Conservation (phyloP, 2,888 invertebrate species). For the Synergus japonicus region DNA sequence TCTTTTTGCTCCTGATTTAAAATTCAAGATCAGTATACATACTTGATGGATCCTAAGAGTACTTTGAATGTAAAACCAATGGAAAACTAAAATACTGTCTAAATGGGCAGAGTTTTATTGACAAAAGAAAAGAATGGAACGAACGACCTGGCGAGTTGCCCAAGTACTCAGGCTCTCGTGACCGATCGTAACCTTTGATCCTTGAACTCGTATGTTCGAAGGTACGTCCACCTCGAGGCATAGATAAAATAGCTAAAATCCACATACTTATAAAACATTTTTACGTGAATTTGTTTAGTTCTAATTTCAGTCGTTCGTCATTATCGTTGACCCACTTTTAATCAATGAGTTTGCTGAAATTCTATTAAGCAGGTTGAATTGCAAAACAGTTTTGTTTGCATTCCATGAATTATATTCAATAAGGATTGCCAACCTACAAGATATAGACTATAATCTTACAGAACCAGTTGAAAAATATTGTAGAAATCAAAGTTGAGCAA, state of each 20-base stretch:
- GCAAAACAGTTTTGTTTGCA: neutral
- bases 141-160: slow-evolving; percentile 5
- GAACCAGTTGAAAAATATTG: neutral
- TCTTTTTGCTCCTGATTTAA: neutral
- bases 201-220: slow-evolving; percentile 19
- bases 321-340: neutral
- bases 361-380: neutral
- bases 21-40: neutral
- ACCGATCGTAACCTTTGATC: slow-evolving; percentile 46
- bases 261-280: neutral
- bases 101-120: slow-evolving; percentile 8
- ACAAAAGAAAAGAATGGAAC: neutral
- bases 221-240: slow-evolving; percentile 24
- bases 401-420: neutral
- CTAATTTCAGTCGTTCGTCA: neutral
- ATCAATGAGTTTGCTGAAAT: neutral
- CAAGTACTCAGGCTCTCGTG: slow-evolving; percentile 48
- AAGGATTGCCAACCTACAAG: neutral
- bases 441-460: neutral
- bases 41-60: neutral
- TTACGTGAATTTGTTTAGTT: neutral
- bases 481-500: too few species aligned
- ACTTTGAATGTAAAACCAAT: neutral
- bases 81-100: neutral
- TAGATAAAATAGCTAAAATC: slow-evolving; percentile 19